phyloP scores from a whole-genome alignment of 1,140 invertebrate genomes.

The Bombyx mori region ASM3026992v2 NC_085111.1:10944001-10944500 shows the following conservation, averaged over 20 bases:
- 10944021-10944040: slow-evolving; percentile 4
- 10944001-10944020: slow-evolving; percentile 1
- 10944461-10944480: slow-evolving; percentile 23
- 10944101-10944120: slow-evolving; percentile 3
- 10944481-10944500: no score
- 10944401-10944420: no score
- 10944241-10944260: no score
- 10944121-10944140: slow-evolving; percentile 8
- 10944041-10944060: slow-evolving; percentile 8
- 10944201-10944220: no score
- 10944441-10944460: slow-evolving; percentile 22
- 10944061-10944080: slow-evolving; percentile 18
- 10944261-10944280: no score
- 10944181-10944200: background rate
- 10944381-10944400: slow-evolving; percentile 33
- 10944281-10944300: slow-evolving; percentile 15
- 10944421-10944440: background rate
- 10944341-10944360: slow-evolving; percentile 5
- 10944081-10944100: slow-evolving; percentile 21
- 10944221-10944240: no score
- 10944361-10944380: slow-evolving; percentile 31
- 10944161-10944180: slow-evolving; percentile 14
- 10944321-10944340: slow-evolving; percentile 21
- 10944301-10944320: slow-evolving; percentile 46
- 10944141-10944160: slow-evolving; percentile 14